Base-by-base conservation (phyloP, 2,888 invertebrate species). In the Dynastes grantii region DNA sequence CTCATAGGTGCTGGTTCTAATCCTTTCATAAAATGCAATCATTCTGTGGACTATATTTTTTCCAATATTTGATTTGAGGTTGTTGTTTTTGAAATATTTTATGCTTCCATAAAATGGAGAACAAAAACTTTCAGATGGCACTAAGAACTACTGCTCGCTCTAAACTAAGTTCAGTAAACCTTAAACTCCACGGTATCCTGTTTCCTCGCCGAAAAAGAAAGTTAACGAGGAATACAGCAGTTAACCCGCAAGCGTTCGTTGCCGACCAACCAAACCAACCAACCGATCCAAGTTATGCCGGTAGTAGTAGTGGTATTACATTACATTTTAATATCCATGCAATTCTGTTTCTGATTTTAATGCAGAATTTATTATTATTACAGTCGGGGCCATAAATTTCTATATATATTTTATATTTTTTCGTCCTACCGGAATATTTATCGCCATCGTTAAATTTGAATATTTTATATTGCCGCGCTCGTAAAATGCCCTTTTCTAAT, bases 401-500 rank as follows among this genome's bases (percentile, higher is more conserved):
- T 75, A 75, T 75, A 75, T 75, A 75, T 75, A 63, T 75, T 75
- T 75, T 75, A 61, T 75, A 75, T 75, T 75, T 75, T 75, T 75
- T 75, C 73, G 63, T 75, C 73, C 73, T 75, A 75, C 73, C 45
- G 73, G 73, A 78, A 79, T 75, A 79, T 79, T 79, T 79, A 79
- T 79, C 77, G 77, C 45, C 53, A 45, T 76, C 79, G 77, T 79
- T 79, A 79, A 79, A 79, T 77, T 76, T 76, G 68, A 71, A 79
- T 79, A 79, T 79, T 79, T 75, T 79, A 79, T 79, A 79, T 79
- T 77, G 65, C 79, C 29, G 37, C 65, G 77, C 61, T 77, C 79
- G 79, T 79, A 79, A 79, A 79, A 79, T 76, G 77, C 77, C 68
- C 79, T 79, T 79, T 79, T 79, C 79, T 79, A 79, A 79, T 79